Evolutionary conservation across 1,140 invertebrate species (phyloP).

Genomic region (Halotydeus destructor): DNA sequence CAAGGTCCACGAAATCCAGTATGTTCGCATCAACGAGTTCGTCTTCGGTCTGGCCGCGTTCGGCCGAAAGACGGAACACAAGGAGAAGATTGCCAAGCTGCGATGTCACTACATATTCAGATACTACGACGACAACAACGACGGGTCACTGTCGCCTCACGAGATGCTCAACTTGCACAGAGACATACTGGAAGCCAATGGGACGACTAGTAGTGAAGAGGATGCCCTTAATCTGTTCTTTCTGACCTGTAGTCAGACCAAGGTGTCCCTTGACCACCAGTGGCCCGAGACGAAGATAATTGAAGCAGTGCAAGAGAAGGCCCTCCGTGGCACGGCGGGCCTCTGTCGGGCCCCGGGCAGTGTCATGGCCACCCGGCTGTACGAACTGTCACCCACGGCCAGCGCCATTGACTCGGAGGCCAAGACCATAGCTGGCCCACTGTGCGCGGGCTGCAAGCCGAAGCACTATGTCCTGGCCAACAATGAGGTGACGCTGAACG

Average conservation of each 20-base stretch:
- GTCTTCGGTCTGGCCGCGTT: slow-evolving; percentile 30
- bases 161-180: not conserved
- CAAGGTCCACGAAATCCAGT: slow-evolving; percentile 5
- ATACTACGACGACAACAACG: slow-evolving; percentile 29
- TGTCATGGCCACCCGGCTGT: not conserved
- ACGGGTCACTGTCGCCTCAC: slow-evolving; percentile 21
- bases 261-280: not conserved
- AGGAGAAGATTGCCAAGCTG: slow-evolving; percentile 32
- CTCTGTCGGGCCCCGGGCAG: not conserved
- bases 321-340: not conserved
- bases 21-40: slow-evolving; percentile 27
- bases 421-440: not conserved
- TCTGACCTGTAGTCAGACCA: too few species aligned
- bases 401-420: not conserved
- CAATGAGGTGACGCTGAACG: slow-evolving; percentile 7
- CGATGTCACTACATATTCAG: slow-evolving; percentile 34
- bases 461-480: slow-evolving; percentile 4
- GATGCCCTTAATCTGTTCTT: not conserved
- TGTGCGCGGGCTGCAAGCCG: not conserved
- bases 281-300: not conserved
- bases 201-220: not conserved
- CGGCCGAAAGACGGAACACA: slow-evolving; percentile 32
- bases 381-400: not conserved
- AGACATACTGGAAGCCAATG: not conserved
- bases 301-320: not conserved